These are phyloP conservation scores for Trogon melanurus DNA, from an alignment of 2,113 vertebrate species.

Conservation along the genomic window DNA sequence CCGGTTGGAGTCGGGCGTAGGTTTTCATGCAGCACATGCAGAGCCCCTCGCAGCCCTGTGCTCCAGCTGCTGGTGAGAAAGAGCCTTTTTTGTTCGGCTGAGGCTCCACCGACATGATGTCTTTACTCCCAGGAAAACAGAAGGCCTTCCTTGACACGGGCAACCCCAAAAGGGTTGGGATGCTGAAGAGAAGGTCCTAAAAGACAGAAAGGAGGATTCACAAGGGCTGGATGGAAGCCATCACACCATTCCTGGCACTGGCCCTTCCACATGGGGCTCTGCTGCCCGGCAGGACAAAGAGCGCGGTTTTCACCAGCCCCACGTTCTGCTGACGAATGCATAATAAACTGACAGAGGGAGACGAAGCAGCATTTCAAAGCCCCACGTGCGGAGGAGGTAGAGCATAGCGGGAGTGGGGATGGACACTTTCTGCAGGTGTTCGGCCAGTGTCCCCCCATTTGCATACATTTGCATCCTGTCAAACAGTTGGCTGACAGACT, in stretches of 20 bases:
- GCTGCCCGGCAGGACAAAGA: constrained; percentile 74
- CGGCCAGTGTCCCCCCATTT: constrained; percentile 80
- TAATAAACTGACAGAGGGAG: constrained; percentile 71
- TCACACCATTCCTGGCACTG: constrained; percentile 66
- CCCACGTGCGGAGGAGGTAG: constrained; percentile 54
- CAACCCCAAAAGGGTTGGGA: constrained; percentile 54
- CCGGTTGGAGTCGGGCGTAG: background rate
- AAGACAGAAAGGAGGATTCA: constrained; percentile 67
- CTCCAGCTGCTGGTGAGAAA: constrained; percentile 69
- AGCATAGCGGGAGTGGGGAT: constrained; percentile 64
- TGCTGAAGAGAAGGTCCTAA: constrained; percentile 54
- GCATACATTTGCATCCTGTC: constrained; percentile 88
- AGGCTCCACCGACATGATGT: background rate
- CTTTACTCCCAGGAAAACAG: constrained; percentile 63
- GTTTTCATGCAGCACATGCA: constrained; percentile 7
- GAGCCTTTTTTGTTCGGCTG: background rate
- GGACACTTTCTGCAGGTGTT: constrained; percentile 86
- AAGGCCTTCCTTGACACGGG: constrained; percentile 57
- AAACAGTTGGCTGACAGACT: constrained; percentile 80
- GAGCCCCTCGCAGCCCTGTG: background rate
- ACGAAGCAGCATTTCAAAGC: constrained; percentile 50
- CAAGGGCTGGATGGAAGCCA: constrained; percentile 80
- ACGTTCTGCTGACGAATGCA: constrained; percentile 78
- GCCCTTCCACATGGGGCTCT: constrained; percentile 67
- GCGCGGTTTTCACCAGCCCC: constrained; percentile 60